phyloP scores from a whole-genome alignment of 1,140 invertebrate genomes.

The Coelopa frigida region DNA sequence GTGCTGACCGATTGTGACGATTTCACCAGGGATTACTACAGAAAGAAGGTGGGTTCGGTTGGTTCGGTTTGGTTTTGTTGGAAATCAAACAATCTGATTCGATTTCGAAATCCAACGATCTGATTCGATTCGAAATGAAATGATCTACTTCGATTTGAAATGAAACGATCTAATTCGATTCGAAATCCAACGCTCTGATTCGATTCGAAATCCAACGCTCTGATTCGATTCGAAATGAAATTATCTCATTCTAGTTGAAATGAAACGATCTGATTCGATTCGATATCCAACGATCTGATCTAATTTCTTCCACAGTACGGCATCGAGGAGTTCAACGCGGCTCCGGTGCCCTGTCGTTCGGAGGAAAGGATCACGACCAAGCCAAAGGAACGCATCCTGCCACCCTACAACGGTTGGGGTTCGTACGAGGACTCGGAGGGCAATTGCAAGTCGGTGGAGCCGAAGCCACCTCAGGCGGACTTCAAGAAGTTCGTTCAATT shows the following conservation, averaged over 20 bases:
- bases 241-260: too few species aligned
- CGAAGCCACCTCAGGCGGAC: constrained; percentile 66
- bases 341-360: constrained; percentile 47
- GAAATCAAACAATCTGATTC: too few species aligned
- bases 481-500: constrained; percentile 74
- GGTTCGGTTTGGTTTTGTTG: too few species aligned
- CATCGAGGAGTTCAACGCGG: constrained; percentile 54
- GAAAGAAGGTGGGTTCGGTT: constrained; percentile 49
- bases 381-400: constrained; percentile 51
- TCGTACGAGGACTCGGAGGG: constrained; percentile 79
- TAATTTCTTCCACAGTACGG: constrained; percentile 24
- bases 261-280: too few species aligned
- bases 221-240: too few species aligned
- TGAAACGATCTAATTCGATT: too few species aligned
- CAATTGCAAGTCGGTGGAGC: constrained; percentile 70
- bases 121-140: too few species aligned
- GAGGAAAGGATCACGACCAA: constrained; percentile 27
- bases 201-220: too few species aligned
- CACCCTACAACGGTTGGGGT: constrained; percentile 85
- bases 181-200: too few species aligned
- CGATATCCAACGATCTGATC: too few species aligned
- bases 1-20: constrained; percentile 77
- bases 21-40: constrained; percentile 83
- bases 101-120: too few species aligned
- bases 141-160: too few species aligned